Base-by-base conservation (phyloP, 2,888 invertebrate species). In the Mesopsocus fuscifrons region DNA sequence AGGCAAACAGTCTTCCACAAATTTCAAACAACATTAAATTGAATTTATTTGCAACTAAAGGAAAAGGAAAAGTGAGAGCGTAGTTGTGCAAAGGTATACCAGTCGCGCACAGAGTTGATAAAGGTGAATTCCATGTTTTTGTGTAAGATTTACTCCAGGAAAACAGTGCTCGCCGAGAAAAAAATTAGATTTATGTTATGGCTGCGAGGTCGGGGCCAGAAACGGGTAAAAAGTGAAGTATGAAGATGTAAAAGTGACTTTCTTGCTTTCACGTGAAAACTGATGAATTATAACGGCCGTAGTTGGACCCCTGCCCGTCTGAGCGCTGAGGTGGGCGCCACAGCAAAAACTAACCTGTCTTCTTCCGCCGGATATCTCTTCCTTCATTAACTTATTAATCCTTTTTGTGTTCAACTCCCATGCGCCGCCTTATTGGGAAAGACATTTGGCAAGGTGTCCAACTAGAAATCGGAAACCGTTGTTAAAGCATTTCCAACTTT, bases 261-360 rank as follows among this genome's bases (percentile, higher is more conserved):
- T 26, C 26, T 26, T 26, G 26, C 26, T 26, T 26, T 26, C 11
- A 26, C 26, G 26, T 6, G 11, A 11, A 26, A 26, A 20, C 38
- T 17, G 38, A 38, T 38, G 38, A 38, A 20, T 38, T 38, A 38
- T 38, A 38, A 20, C 20, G n/a, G 20, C 38, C 17, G 16, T 17
- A 38, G 17, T 38, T 38, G 38, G 38, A 38, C 38, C 20, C 38
- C 38, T 38, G 38, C 38, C 38, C 38, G 38, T 38, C 38, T 38
- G 38, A 20, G 38, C 9, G 21, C 38, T 26, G 11, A 26, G 26
- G 26, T 26, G 26, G 11, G 26, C 26, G 6, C 11, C 11, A 11
- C 32, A 23, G 22, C 20, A 41, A 40, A 41, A 22, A 26, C 41
- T 26, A 26, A 6, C 26, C 6, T 20, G 6, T 26, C 26, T 11